Evolutionary conservation across 2,797 vertebrate genomes (phyloP).

Genomic region (Silurus lanzhouensis): DNA sequence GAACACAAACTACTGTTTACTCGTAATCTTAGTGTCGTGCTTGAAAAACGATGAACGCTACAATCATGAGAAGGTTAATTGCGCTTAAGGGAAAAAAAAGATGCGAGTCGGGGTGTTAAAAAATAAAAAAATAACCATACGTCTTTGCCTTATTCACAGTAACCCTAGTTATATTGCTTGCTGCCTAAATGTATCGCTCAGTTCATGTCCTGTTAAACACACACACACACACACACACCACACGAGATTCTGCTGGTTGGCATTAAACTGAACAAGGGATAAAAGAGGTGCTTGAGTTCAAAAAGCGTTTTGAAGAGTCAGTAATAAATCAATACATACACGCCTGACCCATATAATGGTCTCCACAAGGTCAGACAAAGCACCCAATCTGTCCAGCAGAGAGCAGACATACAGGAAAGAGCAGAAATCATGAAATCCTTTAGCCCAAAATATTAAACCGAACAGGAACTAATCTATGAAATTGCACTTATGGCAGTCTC

Average conservation of each 20-base stretch:
- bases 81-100: neutral
- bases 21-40: neutral
- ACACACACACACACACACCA: neutral
- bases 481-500: constrained; percentile 37
- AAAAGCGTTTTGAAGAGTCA: constrained; percentile 10
- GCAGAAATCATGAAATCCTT: constrained; percentile 5
- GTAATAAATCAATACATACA: constrained; percentile 37
- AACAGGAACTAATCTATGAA: constrained; percentile 9
- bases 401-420: constrained; percentile 52
- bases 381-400: constrained; percentile 56
- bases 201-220: neutral
- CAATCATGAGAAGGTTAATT: neutral
- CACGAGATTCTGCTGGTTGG: neutral
- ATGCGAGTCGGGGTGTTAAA: too few species aligned
- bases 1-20: neutral
- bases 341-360: constrained; percentile 39
- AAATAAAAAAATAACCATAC: too few species aligned
- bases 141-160: constrained; percentile 17
- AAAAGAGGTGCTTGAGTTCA: neutral
- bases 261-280: neutral
- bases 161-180: constrained; percentile 23
- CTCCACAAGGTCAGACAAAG: constrained; percentile 29
- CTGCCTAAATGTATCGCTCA: constrained; percentile 7
- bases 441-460: constrained; percentile 14
- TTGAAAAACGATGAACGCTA: neutral